Conservation (phyloP, 2,888 invertebrate genomes). For the Luffia ferchaultella region DNA sequence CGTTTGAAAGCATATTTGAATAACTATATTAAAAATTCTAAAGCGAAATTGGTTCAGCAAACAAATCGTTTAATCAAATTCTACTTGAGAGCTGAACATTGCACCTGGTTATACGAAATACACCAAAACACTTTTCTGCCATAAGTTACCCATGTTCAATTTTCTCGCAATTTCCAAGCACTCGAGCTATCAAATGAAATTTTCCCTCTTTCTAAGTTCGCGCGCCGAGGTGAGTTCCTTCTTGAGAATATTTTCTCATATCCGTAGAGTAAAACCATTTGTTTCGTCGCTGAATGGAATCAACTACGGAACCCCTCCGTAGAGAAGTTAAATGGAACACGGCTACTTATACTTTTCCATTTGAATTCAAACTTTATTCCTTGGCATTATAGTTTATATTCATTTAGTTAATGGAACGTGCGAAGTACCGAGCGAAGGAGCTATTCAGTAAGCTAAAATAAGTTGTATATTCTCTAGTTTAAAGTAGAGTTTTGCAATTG, state of each 20-base stretch:
- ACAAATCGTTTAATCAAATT: too few relatives aligned
- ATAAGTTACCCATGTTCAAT: background rate
- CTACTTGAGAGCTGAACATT: too few relatives aligned
- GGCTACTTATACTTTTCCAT: background rate
- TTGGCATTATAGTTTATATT: background rate
- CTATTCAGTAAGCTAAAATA: too few relatives aligned
- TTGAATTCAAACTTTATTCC: background rate
- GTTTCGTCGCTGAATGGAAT: background rate
- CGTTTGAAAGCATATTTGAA: background rate
- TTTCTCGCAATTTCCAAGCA: background rate
- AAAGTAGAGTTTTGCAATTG: too few relatives aligned
- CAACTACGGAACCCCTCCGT: background rate
- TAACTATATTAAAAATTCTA: background rate
- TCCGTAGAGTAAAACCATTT: background rate
- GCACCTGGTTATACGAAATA: background rate
- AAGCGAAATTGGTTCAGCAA: too few relatives aligned
- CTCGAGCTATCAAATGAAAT: background rate
- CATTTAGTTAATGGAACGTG: too few relatives aligned
- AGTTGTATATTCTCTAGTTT: too few relatives aligned
- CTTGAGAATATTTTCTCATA: background rate
- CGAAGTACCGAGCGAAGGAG: too few relatives aligned
- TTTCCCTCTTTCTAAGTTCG: background rate
- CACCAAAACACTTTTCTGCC: background rate
- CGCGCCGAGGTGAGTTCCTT: too few relatives aligned
- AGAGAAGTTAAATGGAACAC: background rate